Evolutionary conservation across 2,797 vertebrate species (phyloP).

Genomic region (Sylvia borin): DNA sequence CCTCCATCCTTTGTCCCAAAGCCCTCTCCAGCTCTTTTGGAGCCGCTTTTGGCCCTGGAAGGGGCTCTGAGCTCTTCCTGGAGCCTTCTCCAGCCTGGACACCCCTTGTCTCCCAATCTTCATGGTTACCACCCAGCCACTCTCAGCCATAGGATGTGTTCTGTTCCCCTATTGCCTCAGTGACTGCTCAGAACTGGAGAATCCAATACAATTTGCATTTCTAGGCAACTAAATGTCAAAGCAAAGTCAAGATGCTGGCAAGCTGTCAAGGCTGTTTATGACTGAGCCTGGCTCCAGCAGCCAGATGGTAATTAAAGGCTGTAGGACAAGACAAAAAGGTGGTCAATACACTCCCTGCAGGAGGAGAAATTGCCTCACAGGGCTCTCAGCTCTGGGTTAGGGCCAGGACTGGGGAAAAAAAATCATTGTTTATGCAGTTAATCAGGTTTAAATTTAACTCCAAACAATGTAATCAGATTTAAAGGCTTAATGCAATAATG

Average conservation of each 20-base stretch:
- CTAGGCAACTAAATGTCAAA: conserved; percentile 1
- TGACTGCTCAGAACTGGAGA: neutral
- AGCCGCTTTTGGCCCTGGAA: rapidly evolving
- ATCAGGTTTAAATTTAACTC: conserved; percentile 40
- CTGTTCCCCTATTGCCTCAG: neutral
- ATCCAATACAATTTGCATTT: neutral
- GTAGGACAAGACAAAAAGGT: neutral
- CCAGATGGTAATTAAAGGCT: neutral
- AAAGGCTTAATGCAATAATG: neutral
- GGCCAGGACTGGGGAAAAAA: neutral
- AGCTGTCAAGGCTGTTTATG: neutral
- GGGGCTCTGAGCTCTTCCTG: neutral
- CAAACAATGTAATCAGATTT: conserved; percentile 20
- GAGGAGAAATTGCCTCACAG: neutral
- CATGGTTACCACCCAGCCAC: neutral
- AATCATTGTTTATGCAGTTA: neutral
- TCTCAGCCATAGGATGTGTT: neutral
- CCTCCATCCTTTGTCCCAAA: neutral
- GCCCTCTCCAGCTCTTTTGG: neutral
- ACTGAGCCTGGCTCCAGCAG: neutral
- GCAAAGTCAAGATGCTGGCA: conserved; percentile 31
- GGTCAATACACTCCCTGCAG: neutral
- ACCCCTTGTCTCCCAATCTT: neutral
- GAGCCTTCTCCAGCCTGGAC: neutral
- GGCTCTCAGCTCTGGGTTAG: neutral